A percentile compares a stretch with the other conserved stretches of the same genome.
phyloP scores from a whole-genome alignment of 1,140 invertebrate species.

The Drosophila lowei region DNA sequence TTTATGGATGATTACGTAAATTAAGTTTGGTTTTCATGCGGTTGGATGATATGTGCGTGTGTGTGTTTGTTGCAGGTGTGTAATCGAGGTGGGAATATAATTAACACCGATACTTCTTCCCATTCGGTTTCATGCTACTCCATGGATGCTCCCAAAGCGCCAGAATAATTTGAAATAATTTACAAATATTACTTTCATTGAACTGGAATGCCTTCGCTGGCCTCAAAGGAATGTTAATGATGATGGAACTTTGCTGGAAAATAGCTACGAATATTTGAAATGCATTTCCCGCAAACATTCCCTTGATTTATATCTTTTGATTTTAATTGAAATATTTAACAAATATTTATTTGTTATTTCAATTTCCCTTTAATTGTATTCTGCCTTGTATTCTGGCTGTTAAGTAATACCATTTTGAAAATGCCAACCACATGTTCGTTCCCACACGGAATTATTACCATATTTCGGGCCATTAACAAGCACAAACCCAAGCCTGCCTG shows the following conservation, averaged over 20 bases:
- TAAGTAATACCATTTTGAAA: no score
- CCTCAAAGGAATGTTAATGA: no score
- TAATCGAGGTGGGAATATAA: conserved; percentile 19
- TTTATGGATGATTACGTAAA: conserved; percentile 60
- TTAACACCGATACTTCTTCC: conserved; percentile 25
- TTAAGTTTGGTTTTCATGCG: conserved; percentile 49
- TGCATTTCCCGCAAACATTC: background rate
- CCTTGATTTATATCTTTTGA: no score
- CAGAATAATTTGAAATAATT: background rate
- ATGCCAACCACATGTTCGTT: background rate
- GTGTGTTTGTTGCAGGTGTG: background rate
- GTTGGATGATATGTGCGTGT: conserved; percentile 13
- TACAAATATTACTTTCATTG: no score
- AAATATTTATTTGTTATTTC: no score
- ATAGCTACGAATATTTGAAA: background rate
- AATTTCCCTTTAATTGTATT: no score
- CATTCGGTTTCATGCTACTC: background rate
- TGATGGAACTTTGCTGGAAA: background rate
- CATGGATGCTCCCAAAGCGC: background rate
- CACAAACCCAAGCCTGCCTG: no score
- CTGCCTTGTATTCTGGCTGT: no score
- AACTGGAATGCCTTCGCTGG: no score
- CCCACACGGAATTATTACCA: background rate
- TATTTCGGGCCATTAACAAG: background rate
- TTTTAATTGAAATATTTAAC: no score